Evolutionary conservation across 2,888 invertebrate species (phyloP).

Genomic region (Netelia inedita): DNA sequence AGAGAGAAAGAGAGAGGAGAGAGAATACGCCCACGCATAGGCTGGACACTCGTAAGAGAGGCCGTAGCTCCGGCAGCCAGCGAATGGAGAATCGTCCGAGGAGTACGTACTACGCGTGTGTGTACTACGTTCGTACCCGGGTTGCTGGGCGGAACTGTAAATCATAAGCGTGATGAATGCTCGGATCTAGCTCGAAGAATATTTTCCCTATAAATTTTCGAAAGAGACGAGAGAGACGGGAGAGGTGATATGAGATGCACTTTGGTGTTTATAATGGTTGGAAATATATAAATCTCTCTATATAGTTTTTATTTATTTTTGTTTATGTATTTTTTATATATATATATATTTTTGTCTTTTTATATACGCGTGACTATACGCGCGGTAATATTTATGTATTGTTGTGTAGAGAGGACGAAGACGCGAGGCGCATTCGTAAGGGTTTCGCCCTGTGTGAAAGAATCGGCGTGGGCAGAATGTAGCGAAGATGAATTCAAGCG

Average conservation of each 20-base stretch:
- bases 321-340: neutral
- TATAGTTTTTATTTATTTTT: neutral
- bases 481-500: conserved; percentile 68
- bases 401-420: neutral
- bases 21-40: conserved; percentile 59
- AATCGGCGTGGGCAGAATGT: conserved; percentile 68
- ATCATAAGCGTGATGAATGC: conserved; percentile 80
- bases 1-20: conserved; percentile 21
- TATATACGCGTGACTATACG: neutral
- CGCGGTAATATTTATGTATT: neutral
- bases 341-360: neutral
- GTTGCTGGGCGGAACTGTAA: conserved; percentile 75
- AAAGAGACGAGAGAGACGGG: conserved; percentile 27
- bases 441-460: conserved; percentile 10
- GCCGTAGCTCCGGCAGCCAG: conserved; percentile 37
- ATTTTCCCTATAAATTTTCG: conserved; percentile 77
- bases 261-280: neutral
- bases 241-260: neutral
- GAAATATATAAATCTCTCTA: neutral
- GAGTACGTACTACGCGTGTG: conserved; percentile 1
- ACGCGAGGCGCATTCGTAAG: conserved; percentile 23
- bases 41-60: conserved; percentile 18
- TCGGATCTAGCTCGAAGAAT: conserved; percentile 75
- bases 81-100: conserved; percentile 34
- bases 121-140: conserved; percentile 40